These are phyloP conservation scores for Saturnia pavonia DNA, from an alignment of 2,888 invertebrate species.

Conservation along the genomic window DNA sequence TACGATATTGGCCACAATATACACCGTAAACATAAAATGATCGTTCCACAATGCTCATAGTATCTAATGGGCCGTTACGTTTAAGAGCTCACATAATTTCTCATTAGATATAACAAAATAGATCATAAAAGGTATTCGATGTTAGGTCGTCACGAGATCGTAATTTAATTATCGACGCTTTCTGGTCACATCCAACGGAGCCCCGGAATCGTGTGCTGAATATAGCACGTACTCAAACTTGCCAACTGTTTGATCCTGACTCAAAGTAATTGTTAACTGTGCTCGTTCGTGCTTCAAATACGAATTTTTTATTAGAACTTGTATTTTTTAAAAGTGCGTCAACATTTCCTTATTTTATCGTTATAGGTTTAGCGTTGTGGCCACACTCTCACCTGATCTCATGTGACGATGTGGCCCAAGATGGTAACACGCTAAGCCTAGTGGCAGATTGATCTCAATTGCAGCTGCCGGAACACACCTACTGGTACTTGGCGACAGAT, in stretches of 20 bases:
- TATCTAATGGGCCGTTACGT: conserved; percentile 17
- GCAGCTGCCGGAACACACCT: too few relatives aligned
- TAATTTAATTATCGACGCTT: conserved; percentile 40
- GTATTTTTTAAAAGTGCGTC: too few relatives aligned
- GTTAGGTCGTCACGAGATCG: conserved; percentile 26
- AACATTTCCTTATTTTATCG: too few relatives aligned
- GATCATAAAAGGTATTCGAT: conserved; percentile 16
- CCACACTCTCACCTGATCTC: too few relatives aligned
- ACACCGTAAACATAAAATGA: conserved; percentile 17
- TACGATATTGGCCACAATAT: conserved; percentile 19
- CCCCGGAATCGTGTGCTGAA: conserved; percentile 20
- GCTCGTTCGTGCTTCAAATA: conserved; percentile 19
- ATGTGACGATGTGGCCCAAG: too few relatives aligned
- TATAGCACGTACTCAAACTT: conserved; percentile 34
- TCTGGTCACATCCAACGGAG: conserved; percentile 24
- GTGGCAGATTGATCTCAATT: too few relatives aligned
- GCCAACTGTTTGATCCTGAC: conserved; percentile 33
- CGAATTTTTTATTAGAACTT: conserved; percentile 34
- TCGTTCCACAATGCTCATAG: conserved; percentile 19
- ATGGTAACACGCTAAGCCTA: too few relatives aligned
- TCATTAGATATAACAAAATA: conserved; percentile 18
- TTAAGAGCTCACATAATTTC: conserved; percentile 20
- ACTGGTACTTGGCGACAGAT: too few relatives aligned
- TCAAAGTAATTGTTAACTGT: conserved; percentile 32
- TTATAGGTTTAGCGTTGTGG: too few relatives aligned